Evolutionary conservation across 1,140 invertebrate genomes (phyloP).

Genomic region (Apis mellifera): Amel_HAv3.1 CM009940.2:7954501-7955000

Average conservation of each 20-base stretch:
- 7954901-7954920: conserved; percentile 40
- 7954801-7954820: conserved; percentile 44
- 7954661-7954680: conserved; percentile 59
- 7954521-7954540: conserved; percentile 74
- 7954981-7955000: too few species aligned
- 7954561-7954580: conserved; percentile 56
- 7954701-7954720: conserved; percentile 45
- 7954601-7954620: background rate
- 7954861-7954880: conserved; percentile 7
- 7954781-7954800: conserved; percentile 68
- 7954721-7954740: conserved; percentile 45
- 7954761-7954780: conserved; percentile 58
- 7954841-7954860: conserved; percentile 43
- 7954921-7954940: conserved; percentile 15
- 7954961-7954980: conserved; percentile 27
- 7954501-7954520: conserved; percentile 72
- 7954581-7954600: background rate
- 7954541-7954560: conserved; percentile 60
- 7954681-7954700: conserved; percentile 51
- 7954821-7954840: too few species aligned
- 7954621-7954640: conserved; percentile 56
- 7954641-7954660: conserved; percentile 54
- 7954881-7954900: conserved; percentile 48
- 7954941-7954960: conserved; percentile 11
- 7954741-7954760: conserved; percentile 12